Percentiles rank a stretch among this genome's conserved stretches.
Evolutionary conservation across 2,888 invertebrate species (phyloP).

Genomic region (Lottia scabra): DNA sequence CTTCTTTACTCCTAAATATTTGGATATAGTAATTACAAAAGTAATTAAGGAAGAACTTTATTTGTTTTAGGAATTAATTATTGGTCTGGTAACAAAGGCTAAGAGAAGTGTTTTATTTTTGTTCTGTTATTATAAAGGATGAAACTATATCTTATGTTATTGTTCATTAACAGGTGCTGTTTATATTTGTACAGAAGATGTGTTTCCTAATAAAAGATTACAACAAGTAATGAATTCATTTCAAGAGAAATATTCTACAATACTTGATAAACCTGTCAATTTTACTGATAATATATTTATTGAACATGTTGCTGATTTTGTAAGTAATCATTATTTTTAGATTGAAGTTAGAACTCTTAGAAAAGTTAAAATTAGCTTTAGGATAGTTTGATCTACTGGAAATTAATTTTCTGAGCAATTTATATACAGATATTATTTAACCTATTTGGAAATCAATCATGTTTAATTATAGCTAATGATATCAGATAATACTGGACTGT

Average conservation of each 20-base stretch:
- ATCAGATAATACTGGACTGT: no score
- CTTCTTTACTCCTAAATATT: no score
- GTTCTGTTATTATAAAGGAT: no score
- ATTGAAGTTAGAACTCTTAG: background rate
- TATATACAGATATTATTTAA: background rate
- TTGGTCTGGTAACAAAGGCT: no score
- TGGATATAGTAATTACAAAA: no score
- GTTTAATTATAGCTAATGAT: no score
- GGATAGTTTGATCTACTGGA: background rate
- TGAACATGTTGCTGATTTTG: slow-evolving; percentile 76
- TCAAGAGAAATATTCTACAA: slow-evolving; percentile 28
- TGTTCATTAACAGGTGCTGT: slow-evolving; percentile 72
- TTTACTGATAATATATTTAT: slow-evolving; percentile 76
- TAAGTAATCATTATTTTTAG: slow-evolving; percentile 52
- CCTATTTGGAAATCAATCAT: no score
- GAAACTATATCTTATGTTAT: no score
- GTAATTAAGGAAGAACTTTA: no score
- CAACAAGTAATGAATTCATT: slow-evolving; percentile 70
- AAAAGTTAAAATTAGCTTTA: background rate
- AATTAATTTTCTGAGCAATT: background rate
- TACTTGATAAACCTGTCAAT: slow-evolving; percentile 26
- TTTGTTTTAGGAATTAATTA: no score
- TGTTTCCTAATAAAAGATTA: slow-evolving; percentile 80
- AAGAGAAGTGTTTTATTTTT: no score
- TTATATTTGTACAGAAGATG: slow-evolving; percentile 84